Evolutionary conservation across 2,113 vertebrate species (phyloP).

Genomic region (Lepus europaeus): DNA sequence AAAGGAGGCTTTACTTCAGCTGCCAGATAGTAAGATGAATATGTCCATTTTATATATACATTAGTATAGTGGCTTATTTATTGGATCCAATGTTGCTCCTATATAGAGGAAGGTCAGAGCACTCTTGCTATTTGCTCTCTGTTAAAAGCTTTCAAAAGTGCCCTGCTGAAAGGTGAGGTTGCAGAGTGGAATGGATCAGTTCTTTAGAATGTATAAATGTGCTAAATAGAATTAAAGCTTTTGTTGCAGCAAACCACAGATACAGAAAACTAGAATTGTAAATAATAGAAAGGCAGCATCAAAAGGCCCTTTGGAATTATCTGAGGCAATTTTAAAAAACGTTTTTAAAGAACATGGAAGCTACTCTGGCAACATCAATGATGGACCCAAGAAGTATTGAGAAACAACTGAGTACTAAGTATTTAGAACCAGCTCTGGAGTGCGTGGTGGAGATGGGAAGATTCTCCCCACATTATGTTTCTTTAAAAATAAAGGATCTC

Average conservation of each 20-base stretch:
- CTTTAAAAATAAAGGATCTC: background rate
- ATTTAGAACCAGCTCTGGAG: background rate
- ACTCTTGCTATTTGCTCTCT: background rate
- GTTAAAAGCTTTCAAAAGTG: constrained; percentile 68
- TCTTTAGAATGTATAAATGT: constrained; percentile 18
- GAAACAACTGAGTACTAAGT: background rate
- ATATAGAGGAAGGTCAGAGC: background rate
- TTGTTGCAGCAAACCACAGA: background rate
- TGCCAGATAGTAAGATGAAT: background rate
- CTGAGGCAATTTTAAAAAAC: background rate
- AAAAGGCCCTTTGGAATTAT: background rate
- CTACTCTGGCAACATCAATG: background rate
- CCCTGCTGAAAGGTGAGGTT: background rate
- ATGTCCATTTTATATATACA: background rate
- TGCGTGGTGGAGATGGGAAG: accelerated
- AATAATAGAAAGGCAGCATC: background rate
- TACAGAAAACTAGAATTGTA: background rate
- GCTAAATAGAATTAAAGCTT: constrained; percentile 15
- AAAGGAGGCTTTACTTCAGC: background rate
- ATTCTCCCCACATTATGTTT: background rate
- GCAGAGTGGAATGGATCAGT: background rate
- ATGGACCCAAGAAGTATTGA: background rate
- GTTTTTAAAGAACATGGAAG: constrained; percentile 23
- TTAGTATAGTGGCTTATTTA: background rate
- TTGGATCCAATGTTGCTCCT: background rate